Evolutionary conservation across 1,140 invertebrate genomes (phyloP), one percentile per base, ranked within the genome.

Genomic region (Ditylenchus dipsaci): DNA sequence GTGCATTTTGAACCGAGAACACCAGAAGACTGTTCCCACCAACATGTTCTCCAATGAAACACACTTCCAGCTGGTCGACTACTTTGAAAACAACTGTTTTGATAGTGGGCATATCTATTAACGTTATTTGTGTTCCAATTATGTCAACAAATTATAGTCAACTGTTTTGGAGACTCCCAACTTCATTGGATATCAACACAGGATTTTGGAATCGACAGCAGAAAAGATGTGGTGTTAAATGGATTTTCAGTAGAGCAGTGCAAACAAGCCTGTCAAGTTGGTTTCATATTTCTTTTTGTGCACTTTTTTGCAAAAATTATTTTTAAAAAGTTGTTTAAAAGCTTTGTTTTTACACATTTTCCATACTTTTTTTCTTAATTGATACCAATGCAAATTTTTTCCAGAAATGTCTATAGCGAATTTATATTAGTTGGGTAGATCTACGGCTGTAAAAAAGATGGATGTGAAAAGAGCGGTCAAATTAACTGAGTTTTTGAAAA

Each of bases 51-150:
- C 53, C 9, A 60, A 66, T 61, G 65, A 77, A 21, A 78, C 69
- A 15, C 45, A 77, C 23, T 70, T 68, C 26, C 65, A 76, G 27
- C 21, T 80, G 38, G 80, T 81, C 23, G 79, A 81, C 68, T 81
- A 81, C 69, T 81, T 81, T 68, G 79, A 81, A 68, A 81, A 78
- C 61, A 74, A 77, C 59, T 81, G 80, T 61, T 68, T 71, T 13
- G 80, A 82, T 62, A 76, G 80, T 82, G 57, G 76, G 59, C 53
- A 17, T 7, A 17, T 15, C 15, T 3, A 53, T 19, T 53, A n/a
- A n/a, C 15, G 49, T 21, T 7, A 7, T 53, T 53, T 21, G 23
- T 21, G 8, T 3, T 53, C 23, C 15, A 19, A 59, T 60, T 21
- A 19, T 33, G 64, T 1, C 33, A 59, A 7, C 43, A 45, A 30